Conservation (phyloP, 2,888 invertebrate genomes). For the Anarsia innoxiella region DNA sequence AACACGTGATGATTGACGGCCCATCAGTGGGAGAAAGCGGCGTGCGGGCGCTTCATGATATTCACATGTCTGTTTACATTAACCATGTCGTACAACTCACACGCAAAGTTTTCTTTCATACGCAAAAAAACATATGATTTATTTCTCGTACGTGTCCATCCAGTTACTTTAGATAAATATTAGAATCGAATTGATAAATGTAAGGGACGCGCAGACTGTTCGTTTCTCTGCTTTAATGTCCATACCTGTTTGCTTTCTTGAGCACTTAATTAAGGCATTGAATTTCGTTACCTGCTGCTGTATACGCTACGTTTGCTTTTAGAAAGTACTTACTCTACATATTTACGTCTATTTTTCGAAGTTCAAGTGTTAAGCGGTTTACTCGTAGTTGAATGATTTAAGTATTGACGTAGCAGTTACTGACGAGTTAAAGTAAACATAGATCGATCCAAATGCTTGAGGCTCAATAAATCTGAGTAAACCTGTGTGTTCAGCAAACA, state of each 20-base stretch:
- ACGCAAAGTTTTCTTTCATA: slow-evolving; percentile 30
- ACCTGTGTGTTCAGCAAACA: slow-evolving; percentile 29
- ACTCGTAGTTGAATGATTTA: too few species aligned
- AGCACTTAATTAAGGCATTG: background rate
- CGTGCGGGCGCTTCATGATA: slow-evolving; percentile 46
- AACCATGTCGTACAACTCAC: slow-evolving; percentile 23
- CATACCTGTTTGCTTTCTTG: background rate
- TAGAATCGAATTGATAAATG: slow-evolving; percentile 7
- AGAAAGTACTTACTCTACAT: slow-evolving; percentile 5
- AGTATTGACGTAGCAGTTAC: too few species aligned
- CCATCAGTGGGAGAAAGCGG: slow-evolving; percentile 64
- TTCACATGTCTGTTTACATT: slow-evolving; percentile 56
- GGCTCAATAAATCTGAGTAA: background rate
- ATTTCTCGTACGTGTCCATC: slow-evolving; percentile 22
- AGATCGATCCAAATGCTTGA: too few species aligned
- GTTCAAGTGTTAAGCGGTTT: too few species aligned
- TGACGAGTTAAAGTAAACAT: too few species aligned
- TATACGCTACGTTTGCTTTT: slow-evolving; percentile 3
- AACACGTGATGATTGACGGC: slow-evolving; percentile 60
- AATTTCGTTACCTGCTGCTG: slow-evolving; percentile 2
- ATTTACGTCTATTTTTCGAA: too few species aligned
- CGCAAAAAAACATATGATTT: slow-evolving; percentile 20
- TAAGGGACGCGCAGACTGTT: background rate
- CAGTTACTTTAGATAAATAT: background rate
- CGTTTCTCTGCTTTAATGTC: background rate